Conservation (phyloP, 1,140 invertebrate species). For the Eufriesea mexicana region DNA sequence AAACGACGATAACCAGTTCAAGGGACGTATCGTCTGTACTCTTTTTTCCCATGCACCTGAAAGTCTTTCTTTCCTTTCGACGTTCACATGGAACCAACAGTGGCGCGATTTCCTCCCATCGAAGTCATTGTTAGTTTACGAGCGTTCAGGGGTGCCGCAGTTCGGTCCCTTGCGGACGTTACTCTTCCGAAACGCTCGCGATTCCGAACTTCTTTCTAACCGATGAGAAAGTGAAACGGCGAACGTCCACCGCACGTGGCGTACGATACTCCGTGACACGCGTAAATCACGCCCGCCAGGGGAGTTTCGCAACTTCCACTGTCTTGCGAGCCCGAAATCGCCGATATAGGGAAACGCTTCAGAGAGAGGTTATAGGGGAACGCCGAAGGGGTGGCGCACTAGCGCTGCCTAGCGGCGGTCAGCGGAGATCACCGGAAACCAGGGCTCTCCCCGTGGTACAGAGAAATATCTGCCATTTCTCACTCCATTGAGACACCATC, state of each 20-base stretch:
- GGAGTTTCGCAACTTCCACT: slow-evolving; percentile 58
- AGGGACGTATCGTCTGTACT: too few species aligned
- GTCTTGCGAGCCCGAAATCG: slow-evolving; percentile 61
- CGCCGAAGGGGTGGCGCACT: not conserved
- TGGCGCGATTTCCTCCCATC: not conserved
- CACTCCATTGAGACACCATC: too few species aligned
- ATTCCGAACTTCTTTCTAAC: slow-evolving; percentile 12
- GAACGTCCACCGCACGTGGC: slow-evolving; percentile 62
- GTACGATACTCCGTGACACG: slow-evolving; percentile 60
- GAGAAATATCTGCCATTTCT: too few species aligned
- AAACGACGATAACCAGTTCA: too few species aligned
- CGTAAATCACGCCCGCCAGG: slow-evolving; percentile 62
- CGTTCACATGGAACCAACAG: too few species aligned
- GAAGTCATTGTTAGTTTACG: slow-evolving; percentile 47
- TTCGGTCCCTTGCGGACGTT: slow-evolving; percentile 10
- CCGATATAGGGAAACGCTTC: slow-evolving; percentile 28
- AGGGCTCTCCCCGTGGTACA: too few species aligned
- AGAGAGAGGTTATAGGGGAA: not conserved
- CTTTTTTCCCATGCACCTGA: too few species aligned
- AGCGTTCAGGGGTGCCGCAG: not conserved
- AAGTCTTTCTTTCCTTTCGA: too few species aligned
- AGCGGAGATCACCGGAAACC: too few species aligned
- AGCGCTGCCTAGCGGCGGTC: not conserved
- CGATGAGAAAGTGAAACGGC: slow-evolving; percentile 60
- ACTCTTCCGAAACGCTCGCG: slow-evolving; percentile 19